Percentiles rank a stretch among this genome's conserved stretches.
Conservation (phyloP, 2,888 invertebrate genomes). For the Melanotus villosus region DNA sequence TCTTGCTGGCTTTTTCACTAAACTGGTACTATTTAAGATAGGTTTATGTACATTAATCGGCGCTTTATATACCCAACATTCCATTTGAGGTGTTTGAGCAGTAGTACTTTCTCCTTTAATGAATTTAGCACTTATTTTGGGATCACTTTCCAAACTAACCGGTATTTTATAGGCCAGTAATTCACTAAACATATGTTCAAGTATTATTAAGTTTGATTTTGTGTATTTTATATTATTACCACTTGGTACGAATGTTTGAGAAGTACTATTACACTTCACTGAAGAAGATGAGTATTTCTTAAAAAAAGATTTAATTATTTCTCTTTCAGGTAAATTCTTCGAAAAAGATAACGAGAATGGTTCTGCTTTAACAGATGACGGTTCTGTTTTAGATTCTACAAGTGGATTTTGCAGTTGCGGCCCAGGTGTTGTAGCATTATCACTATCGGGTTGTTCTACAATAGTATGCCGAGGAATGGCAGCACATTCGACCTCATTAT, state of each 20-base stretch:
- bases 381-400: neutral
- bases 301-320: constrained; percentile 3
- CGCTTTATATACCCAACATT: neutral
- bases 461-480: neutral
- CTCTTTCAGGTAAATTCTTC: neutral
- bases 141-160: neutral
- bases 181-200: constrained; percentile 10
- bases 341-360: too few species aligned
- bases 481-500: neutral
- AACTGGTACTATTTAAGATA: too few species aligned
- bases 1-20: too few species aligned
- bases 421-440: neutral
- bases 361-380: neutral
- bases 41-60: neutral
- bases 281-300: neutral
- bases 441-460: neutral
- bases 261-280: neutral
- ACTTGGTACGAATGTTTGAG: neutral
- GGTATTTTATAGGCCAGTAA: constrained; percentile 15
- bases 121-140: neutral
- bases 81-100: neutral
- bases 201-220: constrained; percentile 13
- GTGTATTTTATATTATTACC: neutral
- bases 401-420: neutral
- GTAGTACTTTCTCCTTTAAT: neutral